A percentile compares a stretch with the other conserved stretches of the same genome.
phyloP scores from a whole-genome alignment of 2,888 invertebrate species.

The Drosophila picticornis region DNA sequence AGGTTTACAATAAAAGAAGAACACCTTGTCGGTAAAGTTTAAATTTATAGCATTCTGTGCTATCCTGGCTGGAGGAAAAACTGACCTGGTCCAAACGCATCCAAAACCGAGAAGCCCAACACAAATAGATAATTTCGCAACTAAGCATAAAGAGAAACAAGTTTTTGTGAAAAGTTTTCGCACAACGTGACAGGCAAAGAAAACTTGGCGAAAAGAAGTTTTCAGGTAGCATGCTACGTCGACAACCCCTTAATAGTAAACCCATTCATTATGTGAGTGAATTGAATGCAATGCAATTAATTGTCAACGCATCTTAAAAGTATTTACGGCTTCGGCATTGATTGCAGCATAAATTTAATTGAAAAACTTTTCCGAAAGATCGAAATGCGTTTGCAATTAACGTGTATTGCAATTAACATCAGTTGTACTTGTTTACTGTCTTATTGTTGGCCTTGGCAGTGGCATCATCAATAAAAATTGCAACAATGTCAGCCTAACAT shows the following conservation, averaged over 20 bases:
- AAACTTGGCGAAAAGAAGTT: constrained; percentile 57
- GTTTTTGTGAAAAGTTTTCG: constrained; percentile 53
- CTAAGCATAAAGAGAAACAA: constrained; percentile 54
- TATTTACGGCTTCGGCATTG: constrained; percentile 53
- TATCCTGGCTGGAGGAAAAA: constrained; percentile 12
- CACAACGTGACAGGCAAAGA: constrained; percentile 50
- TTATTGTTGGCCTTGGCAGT: constrained; percentile 39
- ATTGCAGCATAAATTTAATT: constrained; percentile 66
- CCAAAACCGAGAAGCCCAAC: constrained; percentile 36
- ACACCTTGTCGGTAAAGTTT: constrained; percentile 47
- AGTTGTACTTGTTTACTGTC: constrained; percentile 24
- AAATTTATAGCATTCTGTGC: constrained; percentile 46
- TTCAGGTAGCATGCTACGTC: constrained; percentile 43
- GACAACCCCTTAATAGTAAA: not conserved
- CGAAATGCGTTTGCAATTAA: constrained; percentile 26
- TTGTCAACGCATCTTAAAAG: constrained; percentile 63
- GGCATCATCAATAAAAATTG: constrained; percentile 65
- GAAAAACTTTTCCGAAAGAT: constrained; percentile 61
- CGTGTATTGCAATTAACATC: constrained; percentile 49
- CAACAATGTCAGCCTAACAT: constrained; percentile 63
- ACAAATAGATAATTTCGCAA: constrained; percentile 59
- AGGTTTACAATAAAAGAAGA: not conserved
- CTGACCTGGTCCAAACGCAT: constrained; percentile 40
- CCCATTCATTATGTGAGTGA: constrained; percentile 45
- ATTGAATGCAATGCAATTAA: constrained; percentile 69